Percentiles rank a stretch among this genome's conserved stretches.
Evolutionary conservation across 2,888 invertebrate genomes (phyloP).

Genomic region (Mesorhabditis sp.): DNA sequence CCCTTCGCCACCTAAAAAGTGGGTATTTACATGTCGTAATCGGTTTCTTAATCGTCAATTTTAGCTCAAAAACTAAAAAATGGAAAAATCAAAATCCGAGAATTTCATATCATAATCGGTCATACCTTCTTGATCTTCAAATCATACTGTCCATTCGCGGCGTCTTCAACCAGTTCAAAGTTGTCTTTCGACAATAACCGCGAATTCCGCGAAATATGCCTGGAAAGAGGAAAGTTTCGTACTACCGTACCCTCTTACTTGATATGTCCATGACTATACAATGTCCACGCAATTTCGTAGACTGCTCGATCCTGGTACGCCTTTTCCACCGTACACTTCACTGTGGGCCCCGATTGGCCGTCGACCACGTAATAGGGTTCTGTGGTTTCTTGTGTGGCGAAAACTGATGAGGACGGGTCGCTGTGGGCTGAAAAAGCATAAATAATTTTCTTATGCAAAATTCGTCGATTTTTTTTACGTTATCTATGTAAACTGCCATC

Average conservation of each 20-base stretch:
- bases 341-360: constrained; percentile 33
- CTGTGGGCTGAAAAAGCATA: no score
- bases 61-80: background rate
- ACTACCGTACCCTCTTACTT: constrained; percentile 17
- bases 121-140: constrained; percentile 70
- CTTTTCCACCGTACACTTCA: constrained; percentile 39
- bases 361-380: constrained; percentile 49
- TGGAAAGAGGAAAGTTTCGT: constrained; percentile 16
- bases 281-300: constrained; percentile 36
- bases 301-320: constrained; percentile 20
- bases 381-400: background rate
- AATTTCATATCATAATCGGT: no score
- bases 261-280: constrained; percentile 30
- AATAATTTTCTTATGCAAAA: no score
- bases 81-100: background rate
- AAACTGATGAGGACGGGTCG: background rate
- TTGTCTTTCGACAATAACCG: constrained; percentile 31
- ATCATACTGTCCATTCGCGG: constrained; percentile 74
- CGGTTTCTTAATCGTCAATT: no score
- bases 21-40: no score
- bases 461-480: no score
- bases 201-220: constrained; percentile 32
- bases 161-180: constrained; percentile 30
- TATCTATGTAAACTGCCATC: no score
- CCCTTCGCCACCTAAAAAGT: constrained; percentile 12